Conservation (phyloP, 2,113 vertebrate species). For the Euleptes europaea region DNA sequence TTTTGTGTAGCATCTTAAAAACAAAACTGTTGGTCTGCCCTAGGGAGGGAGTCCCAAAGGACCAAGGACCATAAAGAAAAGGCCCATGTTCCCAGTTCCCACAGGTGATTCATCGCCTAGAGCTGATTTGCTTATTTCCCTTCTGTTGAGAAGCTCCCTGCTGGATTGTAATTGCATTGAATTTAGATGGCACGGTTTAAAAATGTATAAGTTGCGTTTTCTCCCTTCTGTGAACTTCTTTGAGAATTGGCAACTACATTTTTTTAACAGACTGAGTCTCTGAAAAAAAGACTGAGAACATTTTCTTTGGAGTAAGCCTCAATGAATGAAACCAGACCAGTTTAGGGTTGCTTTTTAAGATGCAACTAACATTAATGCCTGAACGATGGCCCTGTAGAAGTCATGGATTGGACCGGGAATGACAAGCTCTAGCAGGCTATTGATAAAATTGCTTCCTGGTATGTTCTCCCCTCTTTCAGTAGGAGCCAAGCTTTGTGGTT, state of each 20-base stretch:
- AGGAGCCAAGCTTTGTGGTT: constrained; percentile 21
- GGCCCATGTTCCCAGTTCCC: neutral
- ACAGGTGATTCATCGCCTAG: neutral
- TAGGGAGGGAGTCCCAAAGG: neutral
- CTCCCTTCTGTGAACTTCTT: neutral
- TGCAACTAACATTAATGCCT: too few species aligned
- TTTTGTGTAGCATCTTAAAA: neutral
- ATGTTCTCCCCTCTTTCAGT: neutral
- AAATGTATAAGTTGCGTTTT: constrained; percentile 20
- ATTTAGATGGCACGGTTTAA: constrained; percentile 19
- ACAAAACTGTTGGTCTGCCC: neutral
- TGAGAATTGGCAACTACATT: neutral
- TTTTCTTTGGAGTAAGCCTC: too few species aligned
- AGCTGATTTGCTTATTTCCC: neutral
- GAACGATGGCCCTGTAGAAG: too few species aligned
- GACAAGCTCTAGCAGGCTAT: too few species aligned
- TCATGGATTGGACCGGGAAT: too few species aligned
- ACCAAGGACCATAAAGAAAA: neutral
- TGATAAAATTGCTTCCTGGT: too few species aligned
- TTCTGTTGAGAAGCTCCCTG: neutral
- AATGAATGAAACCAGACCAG: too few species aligned
- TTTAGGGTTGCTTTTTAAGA: too few species aligned
- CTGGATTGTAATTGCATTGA: constrained; percentile 17
- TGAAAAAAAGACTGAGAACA: too few species aligned
- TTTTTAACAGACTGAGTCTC: too few species aligned